phyloP scores from a whole-genome alignment of 1,140 invertebrate genomes.

The Lucilia cuprina region DNA sequence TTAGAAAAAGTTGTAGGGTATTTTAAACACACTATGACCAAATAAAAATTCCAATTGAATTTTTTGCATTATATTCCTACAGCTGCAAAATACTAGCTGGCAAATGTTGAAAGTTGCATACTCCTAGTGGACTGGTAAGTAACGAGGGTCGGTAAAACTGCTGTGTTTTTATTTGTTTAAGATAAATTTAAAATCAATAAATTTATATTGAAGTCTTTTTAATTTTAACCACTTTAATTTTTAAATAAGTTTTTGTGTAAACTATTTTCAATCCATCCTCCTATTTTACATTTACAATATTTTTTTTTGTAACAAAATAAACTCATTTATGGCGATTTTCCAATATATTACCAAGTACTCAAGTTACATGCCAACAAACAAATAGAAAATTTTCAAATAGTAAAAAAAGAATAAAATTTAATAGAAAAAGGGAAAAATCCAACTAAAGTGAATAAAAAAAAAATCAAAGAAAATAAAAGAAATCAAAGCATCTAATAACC shows the following conservation, averaged over 20 bases:
- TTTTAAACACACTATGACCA: too few relatives aligned
- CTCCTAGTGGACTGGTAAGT: not conserved
- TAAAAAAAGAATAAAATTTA: not conserved
- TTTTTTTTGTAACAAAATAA: not conserved
- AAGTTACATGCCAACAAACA: not conserved
- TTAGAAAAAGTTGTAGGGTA: too few relatives aligned
- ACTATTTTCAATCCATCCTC: too few relatives aligned
- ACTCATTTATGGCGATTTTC: slow-evolving; percentile 14
- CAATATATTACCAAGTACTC: slow-evolving; percentile 4
- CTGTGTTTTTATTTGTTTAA: not conserved
- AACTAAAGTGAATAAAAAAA: not conserved
- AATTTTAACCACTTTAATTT: too few relatives aligned
- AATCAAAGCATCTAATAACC: not conserved
- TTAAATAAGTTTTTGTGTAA: too few relatives aligned
- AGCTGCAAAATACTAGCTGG: not conserved
- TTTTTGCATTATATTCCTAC: not conserved
- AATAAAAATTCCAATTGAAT: not conserved
- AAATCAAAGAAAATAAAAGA: not conserved
- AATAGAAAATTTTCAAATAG: not conserved
- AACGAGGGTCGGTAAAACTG: not conserved
- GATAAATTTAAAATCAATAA: too few relatives aligned
- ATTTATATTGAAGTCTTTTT: too few relatives aligned
- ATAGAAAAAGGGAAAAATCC: not conserved
- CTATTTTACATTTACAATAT: not conserved
- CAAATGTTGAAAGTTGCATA: not conserved